Evolutionary conservation across 2,797 vertebrate species (phyloP).

Genomic region (Sebastes wilsoni): DNA sequence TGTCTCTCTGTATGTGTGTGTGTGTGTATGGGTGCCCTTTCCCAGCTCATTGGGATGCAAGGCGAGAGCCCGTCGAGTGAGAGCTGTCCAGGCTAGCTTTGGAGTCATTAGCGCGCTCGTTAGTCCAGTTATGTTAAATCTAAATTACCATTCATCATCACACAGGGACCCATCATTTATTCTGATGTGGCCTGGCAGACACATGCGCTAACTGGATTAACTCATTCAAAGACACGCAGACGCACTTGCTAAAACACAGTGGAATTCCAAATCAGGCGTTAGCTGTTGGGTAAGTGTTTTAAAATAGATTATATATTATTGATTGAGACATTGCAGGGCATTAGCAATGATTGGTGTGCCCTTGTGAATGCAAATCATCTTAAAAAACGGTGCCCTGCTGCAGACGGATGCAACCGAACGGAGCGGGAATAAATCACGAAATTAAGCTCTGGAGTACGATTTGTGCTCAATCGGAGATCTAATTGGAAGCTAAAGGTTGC

Average conservation of each 20-base stretch:
- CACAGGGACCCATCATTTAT: constrained; percentile 83
- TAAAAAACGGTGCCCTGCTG: neutral
- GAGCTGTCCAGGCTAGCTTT: constrained; percentile 81
- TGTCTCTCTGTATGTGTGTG: neutral
- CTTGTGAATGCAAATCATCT: constrained; percentile 51
- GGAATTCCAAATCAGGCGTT: constrained; percentile 74
- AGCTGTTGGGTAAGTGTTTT: constrained; percentile 66
- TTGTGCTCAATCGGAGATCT: neutral
- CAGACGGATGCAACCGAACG: neutral
- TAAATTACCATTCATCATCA: constrained; percentile 89
- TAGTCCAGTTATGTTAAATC: constrained; percentile 88
- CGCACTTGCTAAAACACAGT: constrained; percentile 59
- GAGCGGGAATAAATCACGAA: neutral
- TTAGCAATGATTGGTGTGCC: constrained; percentile 63
- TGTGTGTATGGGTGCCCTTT: constrained; percentile 60
- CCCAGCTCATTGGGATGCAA: constrained; percentile 81
- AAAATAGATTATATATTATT: constrained; percentile 65
- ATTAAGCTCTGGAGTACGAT: neutral
- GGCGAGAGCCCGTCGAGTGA: constrained; percentile 60
- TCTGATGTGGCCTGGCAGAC: constrained; percentile 78
- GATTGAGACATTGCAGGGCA: constrained; percentile 58
- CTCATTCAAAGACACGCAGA: constrained; percentile 70
- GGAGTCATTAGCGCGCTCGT: constrained; percentile 86
- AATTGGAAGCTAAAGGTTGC: neutral
- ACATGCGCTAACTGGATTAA: constrained; percentile 77